Base-by-base conservation (phyloP, 1,140 invertebrate species). In the Gonatopus flavifemur region DNA sequence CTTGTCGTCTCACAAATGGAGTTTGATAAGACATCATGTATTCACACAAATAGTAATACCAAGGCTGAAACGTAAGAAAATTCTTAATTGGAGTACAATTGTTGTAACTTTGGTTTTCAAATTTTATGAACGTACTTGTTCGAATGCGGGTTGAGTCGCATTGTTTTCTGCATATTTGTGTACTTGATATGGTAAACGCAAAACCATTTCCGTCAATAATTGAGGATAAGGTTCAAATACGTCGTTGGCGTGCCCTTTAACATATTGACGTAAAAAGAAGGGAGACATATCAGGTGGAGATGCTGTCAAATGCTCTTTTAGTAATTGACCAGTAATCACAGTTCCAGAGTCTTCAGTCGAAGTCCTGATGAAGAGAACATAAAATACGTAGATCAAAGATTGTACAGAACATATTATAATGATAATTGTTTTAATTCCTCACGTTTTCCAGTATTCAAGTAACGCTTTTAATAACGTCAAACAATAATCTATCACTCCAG, bases 1-100 rank as follows among this genome's bases (percentile, higher is more conserved):
- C 89, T 83, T 94, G 90, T 46, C 89, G 76, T 42, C 87, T 75
- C 1, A 89, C 82, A 35, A 90, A 82, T 5, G 89, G 84, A 55
- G 88, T 90, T 76, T 93, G 84, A 67, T 88, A 84, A 10, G 91
- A 90, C 89, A 98, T 95, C 91, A 98, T 95, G 67, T 97, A 98
- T 70, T 98, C 95, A 72, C 95, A 97, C 1, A 98, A 81, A 57
- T 86, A 84, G 38, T 85, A 84, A 53, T 86, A 87, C 91, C 91
- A 94, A 0, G 80, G 79, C 59, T 80, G 74, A n/a, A n/a, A n/a
- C 19, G n/a, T 10, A 40, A 9, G 49, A 32, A 3, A 31, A 49
- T 18, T 32, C 36, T 45, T 31, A 19, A 43, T 9, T 32, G 9
- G 12, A 12, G n/a, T 44, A 44, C 9, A 21, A 31, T 12, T 12